phyloP scores from a whole-genome alignment of 35 echinoderm and acorn worm species.

The Holothuria glaberrima region DNA sequence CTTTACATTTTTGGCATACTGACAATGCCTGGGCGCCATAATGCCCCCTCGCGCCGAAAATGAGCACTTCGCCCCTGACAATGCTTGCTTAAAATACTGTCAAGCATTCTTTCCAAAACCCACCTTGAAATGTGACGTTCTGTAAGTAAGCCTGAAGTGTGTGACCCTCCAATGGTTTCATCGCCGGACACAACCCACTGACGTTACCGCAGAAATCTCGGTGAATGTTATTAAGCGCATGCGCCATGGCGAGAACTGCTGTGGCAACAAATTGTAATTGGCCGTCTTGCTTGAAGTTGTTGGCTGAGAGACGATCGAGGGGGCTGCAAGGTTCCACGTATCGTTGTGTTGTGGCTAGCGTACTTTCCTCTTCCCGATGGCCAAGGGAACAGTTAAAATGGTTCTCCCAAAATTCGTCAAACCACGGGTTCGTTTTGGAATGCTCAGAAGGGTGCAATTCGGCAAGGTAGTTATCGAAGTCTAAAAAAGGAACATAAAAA shows the following conservation, averaged over 20 bases:
- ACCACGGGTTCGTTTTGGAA: constrained; percentile 78
- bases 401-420: constrained; percentile 84
- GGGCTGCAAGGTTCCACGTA: constrained; percentile 26
- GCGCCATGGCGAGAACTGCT: constrained; percentile 79
- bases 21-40: too few relatives aligned
- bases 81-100: too few relatives aligned
- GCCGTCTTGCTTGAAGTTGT: constrained; percentile 67
- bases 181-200: constrained; percentile 60
- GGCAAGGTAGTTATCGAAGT: constrained; percentile 82
- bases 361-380: not conserved
- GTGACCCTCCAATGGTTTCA: constrained; percentile 74
- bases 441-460: constrained; percentile 61
- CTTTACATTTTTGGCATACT: too few relatives aligned
- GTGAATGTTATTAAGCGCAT: constrained; percentile 86
- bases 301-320: not conserved
- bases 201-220: constrained; percentile 58
- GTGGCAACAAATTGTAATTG: constrained; percentile 86
- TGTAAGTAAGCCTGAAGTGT: constrained; percentile 63
- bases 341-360: not conserved
- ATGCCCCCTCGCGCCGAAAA: too few relatives aligned
- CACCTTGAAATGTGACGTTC: constrained; percentile 81
- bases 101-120: not conserved
- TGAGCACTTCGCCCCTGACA: too few relatives aligned
- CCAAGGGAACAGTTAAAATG: constrained; percentile 74
- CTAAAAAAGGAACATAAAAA: constrained; percentile 36